A percentile compares a stretch with the other conserved stretches of the same genome.
phyloP scores from a whole-genome alignment of 2,888 invertebrate genomes.

The Drosophila koepferae region DNA sequence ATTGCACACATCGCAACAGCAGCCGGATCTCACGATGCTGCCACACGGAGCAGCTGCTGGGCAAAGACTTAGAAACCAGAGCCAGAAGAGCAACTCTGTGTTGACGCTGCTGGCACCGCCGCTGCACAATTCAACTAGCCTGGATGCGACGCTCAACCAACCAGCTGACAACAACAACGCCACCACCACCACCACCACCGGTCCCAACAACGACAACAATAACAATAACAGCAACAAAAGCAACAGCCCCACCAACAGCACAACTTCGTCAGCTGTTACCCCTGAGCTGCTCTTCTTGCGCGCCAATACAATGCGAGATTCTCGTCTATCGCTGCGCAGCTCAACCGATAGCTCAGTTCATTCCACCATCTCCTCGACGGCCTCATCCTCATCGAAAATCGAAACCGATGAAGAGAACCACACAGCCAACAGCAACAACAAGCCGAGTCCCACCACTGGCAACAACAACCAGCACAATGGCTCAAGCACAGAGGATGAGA shows the following conservation, averaged over 20 bases:
- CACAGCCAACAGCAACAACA: conserved; percentile 41
- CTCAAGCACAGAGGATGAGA: conserved; percentile 89
- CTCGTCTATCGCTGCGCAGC: conserved; percentile 84
- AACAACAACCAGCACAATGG: conserved; percentile 44
- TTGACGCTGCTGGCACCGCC: conserved; percentile 55
- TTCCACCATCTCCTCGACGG: conserved; percentile 83
- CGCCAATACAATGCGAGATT: conserved; percentile 83
- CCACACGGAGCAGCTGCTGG: conserved; percentile 28
- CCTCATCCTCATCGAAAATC: conserved; percentile 81
- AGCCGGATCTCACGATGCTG: conserved; percentile 86
- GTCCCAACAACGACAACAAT: conserved; percentile 6
- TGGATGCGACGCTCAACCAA: conserved; percentile 33
- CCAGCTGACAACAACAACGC: conserved; percentile 13
- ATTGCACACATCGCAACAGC: conserved; percentile 87
- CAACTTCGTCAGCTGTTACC: conserved; percentile 43
- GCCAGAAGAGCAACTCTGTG: conserved; percentile 55
- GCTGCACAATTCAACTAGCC: conserved; percentile 68
- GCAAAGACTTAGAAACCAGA: conserved; percentile 62
- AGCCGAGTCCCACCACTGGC: conserved; percentile 39
- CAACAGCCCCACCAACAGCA: conserved; percentile 11
- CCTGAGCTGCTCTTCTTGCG: conserved; percentile 83
- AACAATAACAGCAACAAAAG: not conserved
- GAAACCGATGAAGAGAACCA: conserved; percentile 83
- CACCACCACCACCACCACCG: conserved; percentile 5
- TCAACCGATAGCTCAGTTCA: conserved; percentile 85